Evolutionary conservation across 2,888 invertebrate species (phyloP).

Genomic region (Drosophila fulvimacula): DNA sequence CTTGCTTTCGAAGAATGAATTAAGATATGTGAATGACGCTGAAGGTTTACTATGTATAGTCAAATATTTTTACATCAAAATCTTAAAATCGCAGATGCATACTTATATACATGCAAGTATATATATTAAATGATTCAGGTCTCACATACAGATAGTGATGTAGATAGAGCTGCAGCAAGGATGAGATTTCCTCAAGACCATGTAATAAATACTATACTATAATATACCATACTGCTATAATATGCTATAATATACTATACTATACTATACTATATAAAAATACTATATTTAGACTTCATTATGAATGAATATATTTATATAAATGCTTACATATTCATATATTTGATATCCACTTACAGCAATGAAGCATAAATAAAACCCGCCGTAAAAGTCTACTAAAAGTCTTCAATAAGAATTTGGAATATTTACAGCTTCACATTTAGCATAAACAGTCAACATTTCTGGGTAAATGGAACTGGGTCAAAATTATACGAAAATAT

Average conservation of each 20-base stretch:
- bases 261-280: too few species aligned
- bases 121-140: not conserved
- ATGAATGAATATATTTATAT: not conserved
- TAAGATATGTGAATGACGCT: not conserved
- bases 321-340: not conserved
- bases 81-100: too few species aligned
- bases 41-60: not conserved
- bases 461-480: conserved; percentile 1
- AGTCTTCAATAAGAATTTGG: not conserved
- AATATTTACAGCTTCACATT: conserved; percentile 1
- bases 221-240: too few species aligned
- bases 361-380: not conserved
- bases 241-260: too few species aligned
- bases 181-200: not conserved
- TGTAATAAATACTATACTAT: too few species aligned
- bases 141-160: not conserved
- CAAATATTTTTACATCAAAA: too few species aligned
- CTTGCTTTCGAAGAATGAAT: not conserved
- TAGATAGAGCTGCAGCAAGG: not conserved
- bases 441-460: not conserved
- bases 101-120: too few species aligned
- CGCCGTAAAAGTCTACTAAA: not conserved
- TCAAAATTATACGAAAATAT: conserved; percentile 3
- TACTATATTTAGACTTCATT: not conserved
- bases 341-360: not conserved